phyloP scores from a whole-genome alignment of 2,888 invertebrate species.

The Gari tellinella region DNA sequence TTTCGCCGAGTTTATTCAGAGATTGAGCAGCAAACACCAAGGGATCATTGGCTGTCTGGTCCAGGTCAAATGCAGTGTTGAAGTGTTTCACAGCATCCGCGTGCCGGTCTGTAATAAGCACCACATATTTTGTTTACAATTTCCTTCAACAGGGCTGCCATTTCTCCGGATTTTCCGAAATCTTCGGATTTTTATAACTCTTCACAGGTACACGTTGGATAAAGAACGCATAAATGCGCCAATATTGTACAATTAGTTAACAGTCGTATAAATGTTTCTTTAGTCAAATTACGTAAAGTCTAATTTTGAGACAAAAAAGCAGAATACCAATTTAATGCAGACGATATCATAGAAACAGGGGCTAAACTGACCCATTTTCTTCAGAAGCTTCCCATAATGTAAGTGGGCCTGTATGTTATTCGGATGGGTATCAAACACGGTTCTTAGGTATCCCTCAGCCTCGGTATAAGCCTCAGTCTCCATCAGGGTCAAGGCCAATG shows the following conservation, averaged over 20 bases:
- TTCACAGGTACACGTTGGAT: too few relatives aligned
- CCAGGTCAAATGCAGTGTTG: conserved; percentile 62
- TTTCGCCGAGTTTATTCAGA: conserved; percentile 57
- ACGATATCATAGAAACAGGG: too few relatives aligned
- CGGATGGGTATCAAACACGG: conserved; percentile 64
- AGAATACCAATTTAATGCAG: too few relatives aligned
- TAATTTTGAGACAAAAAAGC: too few relatives aligned
- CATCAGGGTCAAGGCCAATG: conserved; percentile 61
- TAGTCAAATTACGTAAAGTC: too few relatives aligned
- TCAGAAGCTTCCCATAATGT: conserved; percentile 80
- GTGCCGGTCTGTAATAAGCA: conserved; percentile 61
- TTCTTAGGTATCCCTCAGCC: conserved; percentile 61
- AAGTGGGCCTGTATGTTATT: conserved; percentile 77
- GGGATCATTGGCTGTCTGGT: conserved; percentile 56
- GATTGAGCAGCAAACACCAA: conserved; percentile 72
- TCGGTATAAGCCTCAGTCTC: conserved; percentile 49
- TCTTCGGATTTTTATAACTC: too few relatives aligned
- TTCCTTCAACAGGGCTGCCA: too few relatives aligned
- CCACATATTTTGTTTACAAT: background rate
- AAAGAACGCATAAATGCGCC: too few relatives aligned
- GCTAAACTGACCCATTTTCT: conserved; percentile 74
- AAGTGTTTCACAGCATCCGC: conserved; percentile 67
- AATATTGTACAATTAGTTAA: too few relatives aligned
- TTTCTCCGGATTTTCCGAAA: too few relatives aligned
- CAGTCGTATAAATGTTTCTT: too few relatives aligned